Percentiles rank a stretch among this genome's conserved stretches.
phyloP scores from a whole-genome alignment of 1,140 invertebrate genomes.

The Polyergus mexicanus region DNA sequence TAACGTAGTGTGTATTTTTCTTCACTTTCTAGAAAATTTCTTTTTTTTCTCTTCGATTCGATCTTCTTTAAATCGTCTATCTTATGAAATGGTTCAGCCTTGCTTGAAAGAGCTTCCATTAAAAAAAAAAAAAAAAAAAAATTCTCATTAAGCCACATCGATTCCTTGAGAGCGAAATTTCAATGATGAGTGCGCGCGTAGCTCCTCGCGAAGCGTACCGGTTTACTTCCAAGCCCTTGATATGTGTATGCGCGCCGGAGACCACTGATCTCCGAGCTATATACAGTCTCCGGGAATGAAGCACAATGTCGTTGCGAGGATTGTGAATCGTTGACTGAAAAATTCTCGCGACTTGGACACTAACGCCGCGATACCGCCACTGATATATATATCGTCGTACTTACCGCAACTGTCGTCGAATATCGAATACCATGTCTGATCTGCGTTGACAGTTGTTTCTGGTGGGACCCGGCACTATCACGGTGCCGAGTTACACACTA shows the following conservation, averaged over 20 bases:
- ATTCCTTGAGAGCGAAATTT: neutral
- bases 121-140: neutral
- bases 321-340: slow-evolving; percentile 19
- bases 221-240: slow-evolving; percentile 59
- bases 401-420: slow-evolving; percentile 12
- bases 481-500: neutral
- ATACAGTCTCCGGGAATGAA: slow-evolving; percentile 53
- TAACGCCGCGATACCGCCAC: neutral
- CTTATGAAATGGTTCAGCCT: neutral
- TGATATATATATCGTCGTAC: slow-evolving; percentile 14
- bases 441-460: slow-evolving; percentile 21
- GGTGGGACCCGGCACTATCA: neutral
- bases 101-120: neutral
- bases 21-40: neutral
- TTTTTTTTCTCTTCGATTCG: neutral
- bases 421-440: slow-evolving; percentile 7
- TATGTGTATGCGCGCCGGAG: slow-evolving; percentile 69
- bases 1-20: neutral
- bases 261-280: slow-evolving; percentile 56
- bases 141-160: neutral
- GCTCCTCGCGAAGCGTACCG: slow-evolving; percentile 38
- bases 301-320: neutral
- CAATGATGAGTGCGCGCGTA: neutral
- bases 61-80: neutral
- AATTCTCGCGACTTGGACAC: neutral